Evolutionary conservation across 2,888 invertebrate genomes (phyloP).

Genomic region (Drosophila fungiperda): DNA sequence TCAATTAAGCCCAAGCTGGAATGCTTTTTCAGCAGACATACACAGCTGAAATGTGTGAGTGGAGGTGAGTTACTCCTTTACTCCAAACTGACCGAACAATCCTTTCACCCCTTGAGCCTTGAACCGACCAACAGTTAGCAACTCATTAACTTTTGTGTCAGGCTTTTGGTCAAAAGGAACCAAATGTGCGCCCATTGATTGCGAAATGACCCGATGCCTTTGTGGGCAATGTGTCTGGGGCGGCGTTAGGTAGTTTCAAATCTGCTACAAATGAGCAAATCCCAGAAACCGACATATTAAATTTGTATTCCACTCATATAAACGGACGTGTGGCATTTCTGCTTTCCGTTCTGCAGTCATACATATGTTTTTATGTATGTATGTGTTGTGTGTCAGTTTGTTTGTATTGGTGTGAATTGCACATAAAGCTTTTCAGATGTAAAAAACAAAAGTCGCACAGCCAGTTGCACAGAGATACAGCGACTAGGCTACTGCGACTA

Average conservation of each 20-base stretch:
- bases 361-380: background rate
- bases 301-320: constrained; percentile 69
- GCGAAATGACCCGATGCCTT: constrained; percentile 20
- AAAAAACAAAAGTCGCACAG: constrained; percentile 53
- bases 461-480: constrained; percentile 39
- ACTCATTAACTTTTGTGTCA: constrained; percentile 62
- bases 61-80: background rate
- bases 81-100: background rate
- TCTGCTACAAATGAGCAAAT: constrained; percentile 74
- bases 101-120: background rate
- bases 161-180: constrained; percentile 33
- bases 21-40: constrained; percentile 10
- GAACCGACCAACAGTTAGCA: constrained; percentile 53
- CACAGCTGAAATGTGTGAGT: constrained; percentile 5
- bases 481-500: constrained; percentile 25
- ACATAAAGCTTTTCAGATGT: constrained; percentile 51
- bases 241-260: constrained; percentile 51
- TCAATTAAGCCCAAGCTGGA: constrained; percentile 26
- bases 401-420: constrained; percentile 26
- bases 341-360: constrained; percentile 33
- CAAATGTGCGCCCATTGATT: constrained; percentile 56
- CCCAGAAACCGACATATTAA: constrained; percentile 73
- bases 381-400: constrained; percentile 2
- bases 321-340: constrained; percentile 61
- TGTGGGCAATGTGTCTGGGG: background rate